A percentile compares a stretch with the other conserved stretches of the same genome.
These are phyloP conservation scores for Clarias fuscus DNA, from an alignment of 2,797 vertebrate genomes.

Conservation along the genomic window DNA sequence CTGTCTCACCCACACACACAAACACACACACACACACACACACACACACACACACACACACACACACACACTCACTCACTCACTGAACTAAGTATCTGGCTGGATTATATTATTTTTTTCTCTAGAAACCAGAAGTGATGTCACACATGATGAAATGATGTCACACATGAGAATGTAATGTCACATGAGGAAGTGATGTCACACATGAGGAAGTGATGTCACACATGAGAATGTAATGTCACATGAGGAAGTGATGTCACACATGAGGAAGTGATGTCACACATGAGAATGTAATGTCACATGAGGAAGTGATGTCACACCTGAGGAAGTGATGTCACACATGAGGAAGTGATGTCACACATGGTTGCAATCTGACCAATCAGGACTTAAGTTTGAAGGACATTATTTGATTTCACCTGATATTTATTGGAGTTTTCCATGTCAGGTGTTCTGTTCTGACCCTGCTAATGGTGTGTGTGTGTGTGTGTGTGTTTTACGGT, in stretches of 20 bases:
- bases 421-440: neutral
- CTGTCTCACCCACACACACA: too few species aligned
- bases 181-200: neutral
- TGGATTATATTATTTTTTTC: neutral
- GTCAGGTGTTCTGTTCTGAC: neutral
- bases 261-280: too few species aligned
- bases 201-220: too few species aligned
- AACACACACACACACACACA: neutral
- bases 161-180: neutral
- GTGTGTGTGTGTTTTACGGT: slow-evolving; percentile 6
- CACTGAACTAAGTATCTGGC: too few species aligned
- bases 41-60: slow-evolving; percentile 14
- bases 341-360: slow-evolving; percentile 1
- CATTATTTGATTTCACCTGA: neutral
- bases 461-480: slow-evolving; percentile 9
- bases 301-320: neutral
- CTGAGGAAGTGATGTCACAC: neutral
- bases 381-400: neutral
- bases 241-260: neutral
- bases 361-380: neutral
- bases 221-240: neutral
- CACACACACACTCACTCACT: neutral
- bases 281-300: neutral
- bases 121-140: neutral
- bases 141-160: neutral